phyloP scores from a whole-genome alignment of 2,797 vertebrate genomes.

The Aulostomus chinensis region DNA sequence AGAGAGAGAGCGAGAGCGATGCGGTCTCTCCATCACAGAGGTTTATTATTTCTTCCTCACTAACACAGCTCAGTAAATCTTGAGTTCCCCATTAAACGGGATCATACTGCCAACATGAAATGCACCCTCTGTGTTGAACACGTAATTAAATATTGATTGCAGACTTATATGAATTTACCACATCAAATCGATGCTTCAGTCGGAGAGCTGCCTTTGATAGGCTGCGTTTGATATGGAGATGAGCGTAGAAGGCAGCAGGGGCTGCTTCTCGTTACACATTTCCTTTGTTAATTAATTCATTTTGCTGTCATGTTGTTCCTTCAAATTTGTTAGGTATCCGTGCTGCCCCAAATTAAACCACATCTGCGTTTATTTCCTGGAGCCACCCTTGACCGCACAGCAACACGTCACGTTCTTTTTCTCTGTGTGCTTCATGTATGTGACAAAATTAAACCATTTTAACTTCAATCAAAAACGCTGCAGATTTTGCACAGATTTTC shows the following conservation, averaged over 20 bases:
- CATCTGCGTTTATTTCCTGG: constrained; percentile 41
- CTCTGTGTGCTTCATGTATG: constrained; percentile 7
- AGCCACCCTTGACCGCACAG: constrained; percentile 28
- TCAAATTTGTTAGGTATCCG: constrained; percentile 45
- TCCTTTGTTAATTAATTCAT: constrained; percentile 79
- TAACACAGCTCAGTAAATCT: constrained; percentile 55
- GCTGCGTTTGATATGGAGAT: constrained; percentile 78
- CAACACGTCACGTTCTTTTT: neutral
- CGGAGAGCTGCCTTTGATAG: constrained; percentile 73
- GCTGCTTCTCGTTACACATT: constrained; percentile 59
- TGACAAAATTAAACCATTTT: constrained; percentile 6
- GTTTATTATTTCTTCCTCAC: constrained; percentile 48
- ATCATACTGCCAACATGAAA: constrained; percentile 74
- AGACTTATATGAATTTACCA: constrained; percentile 78
- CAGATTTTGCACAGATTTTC: constrained; percentile 73
- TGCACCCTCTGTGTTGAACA: constrained; percentile 69
- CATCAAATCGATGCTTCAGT: constrained; percentile 72
- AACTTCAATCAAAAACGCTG: constrained; percentile 64
- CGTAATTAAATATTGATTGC: constrained; percentile 83
- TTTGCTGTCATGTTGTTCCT: constrained; percentile 69
- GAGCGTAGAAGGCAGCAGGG: constrained; percentile 62
- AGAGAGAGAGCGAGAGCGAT: constrained; percentile 2
- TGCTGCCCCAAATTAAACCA: constrained; percentile 39
- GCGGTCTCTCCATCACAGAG: constrained; percentile 8
- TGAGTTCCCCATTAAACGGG: constrained; percentile 58